phyloP scores from a whole-genome alignment of 2,113 vertebrate genomes.

The Tapirus terrestris region DNA sequence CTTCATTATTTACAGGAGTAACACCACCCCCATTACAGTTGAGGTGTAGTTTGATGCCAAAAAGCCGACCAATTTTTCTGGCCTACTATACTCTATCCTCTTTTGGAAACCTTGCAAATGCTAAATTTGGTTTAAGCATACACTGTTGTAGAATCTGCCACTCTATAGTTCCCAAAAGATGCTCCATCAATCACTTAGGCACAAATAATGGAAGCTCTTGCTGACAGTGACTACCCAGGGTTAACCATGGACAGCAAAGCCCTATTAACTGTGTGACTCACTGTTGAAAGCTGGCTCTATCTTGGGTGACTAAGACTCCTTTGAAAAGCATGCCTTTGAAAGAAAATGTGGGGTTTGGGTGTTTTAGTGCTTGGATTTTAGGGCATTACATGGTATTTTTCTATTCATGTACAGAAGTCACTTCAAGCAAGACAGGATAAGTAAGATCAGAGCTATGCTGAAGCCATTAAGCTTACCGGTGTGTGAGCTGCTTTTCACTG shows the following conservation, averaged over 20 bases:
- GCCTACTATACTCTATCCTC: background rate
- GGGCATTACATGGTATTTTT: background rate
- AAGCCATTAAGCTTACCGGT: background rate
- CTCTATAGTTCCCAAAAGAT: background rate
- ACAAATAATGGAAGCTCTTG: background rate
- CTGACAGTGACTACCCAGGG: background rate
- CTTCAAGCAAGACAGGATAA: constrained; percentile 45
- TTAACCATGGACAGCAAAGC: background rate
- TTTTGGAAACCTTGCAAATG: background rate
- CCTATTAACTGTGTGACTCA: constrained; percentile 15
- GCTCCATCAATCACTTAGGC: background rate
- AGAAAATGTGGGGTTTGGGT: background rate
- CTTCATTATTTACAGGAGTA: background rate
- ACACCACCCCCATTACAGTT: background rate
- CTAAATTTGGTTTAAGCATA: background rate
- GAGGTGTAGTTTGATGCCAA: background rate
- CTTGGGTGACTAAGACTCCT: background rate
- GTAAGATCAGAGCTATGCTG: background rate
- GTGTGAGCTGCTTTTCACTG: background rate
- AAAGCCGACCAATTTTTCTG: background rate
- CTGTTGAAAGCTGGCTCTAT: background rate
- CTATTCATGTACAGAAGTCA: background rate
- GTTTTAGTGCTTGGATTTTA: background rate
- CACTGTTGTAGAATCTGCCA: background rate
- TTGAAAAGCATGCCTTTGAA: constrained; percentile 50